Evolutionary conservation across 2,113 vertebrate species (phyloP), one percentile per base, ranked within the genome.

Genomic region (Mesocricetus auratus): DNA sequence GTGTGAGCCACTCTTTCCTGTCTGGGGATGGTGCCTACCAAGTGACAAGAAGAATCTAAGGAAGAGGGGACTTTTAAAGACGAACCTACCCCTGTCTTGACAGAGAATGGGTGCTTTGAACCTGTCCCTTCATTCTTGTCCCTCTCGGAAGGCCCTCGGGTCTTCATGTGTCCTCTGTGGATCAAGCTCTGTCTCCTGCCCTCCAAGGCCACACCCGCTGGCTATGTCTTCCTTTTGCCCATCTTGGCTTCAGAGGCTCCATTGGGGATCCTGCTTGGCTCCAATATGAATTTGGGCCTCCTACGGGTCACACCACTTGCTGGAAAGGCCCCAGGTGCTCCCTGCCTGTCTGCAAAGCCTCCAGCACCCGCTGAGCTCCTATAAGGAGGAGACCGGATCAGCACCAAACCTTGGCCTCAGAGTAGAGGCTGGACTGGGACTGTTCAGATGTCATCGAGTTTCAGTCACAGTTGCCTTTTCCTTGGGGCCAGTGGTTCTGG

Each of bases 261-360:
- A 31, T 11, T 1, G 1, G 19, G 2, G 2, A 15, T 16, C 7
- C 9, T 11, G 3, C 5, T 4, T 22, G 5, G 3, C 79, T 66
- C 60, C 60, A 21, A 3, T 16, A 86, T 47, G 60, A 86, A 47
- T 66, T 22, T 50, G 42, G 21, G 31, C 33, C 47, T 71, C 85
- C 64, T n/a, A n/a, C 45, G 24, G 33, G 53, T 53, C 21, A 56
- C 50, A 56, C 15, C 12, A 17, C 47, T 69, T 29, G 45, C 33
- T 56, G 50, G 81, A 78, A 58, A 74, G 82, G 45, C 58, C 71
- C n/a, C 0, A 31, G 16, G 45, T 74, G 50, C 58, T n/a, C 47
- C 83, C 50, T 50, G 68, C 39, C 86, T 42, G 71, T 26, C 75
- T 91, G 24, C 39, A 7, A 42, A n/a, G 9, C 16, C 62, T 79